Conservation (phyloP, 2,113 vertebrate genomes). For the Perca fluviatilis region DNA sequence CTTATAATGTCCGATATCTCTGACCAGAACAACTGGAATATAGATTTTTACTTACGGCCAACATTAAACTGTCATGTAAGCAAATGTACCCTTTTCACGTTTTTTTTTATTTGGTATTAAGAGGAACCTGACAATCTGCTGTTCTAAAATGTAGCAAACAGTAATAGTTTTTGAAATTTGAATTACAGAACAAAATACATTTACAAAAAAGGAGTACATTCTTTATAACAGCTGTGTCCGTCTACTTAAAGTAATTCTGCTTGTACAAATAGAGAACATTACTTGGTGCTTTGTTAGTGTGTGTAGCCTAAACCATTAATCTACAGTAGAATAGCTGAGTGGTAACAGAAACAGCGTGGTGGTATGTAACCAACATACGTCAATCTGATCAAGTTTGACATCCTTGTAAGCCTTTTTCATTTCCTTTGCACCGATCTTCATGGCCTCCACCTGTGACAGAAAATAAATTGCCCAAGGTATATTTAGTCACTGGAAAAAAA, state of each 20-base stretch:
- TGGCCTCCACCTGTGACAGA: conserved; percentile 93
- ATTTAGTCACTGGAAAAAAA: conserved; percentile 6
- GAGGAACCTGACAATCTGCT: background rate
- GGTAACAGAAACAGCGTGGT: background rate
- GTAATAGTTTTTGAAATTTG: background rate
- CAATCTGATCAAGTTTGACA: conserved; percentile 97
- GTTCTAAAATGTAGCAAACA: background rate
- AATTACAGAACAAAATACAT: too few species aligned
- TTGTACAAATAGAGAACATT: background rate
- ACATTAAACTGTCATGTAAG: too few species aligned
- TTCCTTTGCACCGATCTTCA: conserved; percentile 98
- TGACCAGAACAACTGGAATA: background rate
- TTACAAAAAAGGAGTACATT: too few species aligned
- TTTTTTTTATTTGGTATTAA: background rate
- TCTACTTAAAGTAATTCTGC: too few species aligned
- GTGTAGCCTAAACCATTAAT: background rate
- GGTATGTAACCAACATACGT: conserved; percentile 84
- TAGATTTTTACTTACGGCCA: background rate
- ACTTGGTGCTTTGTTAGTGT: background rate
- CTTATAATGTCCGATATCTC: background rate
- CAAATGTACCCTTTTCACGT: too few species aligned
- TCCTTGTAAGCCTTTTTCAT: conserved; percentile 99
- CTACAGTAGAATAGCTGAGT: background rate
- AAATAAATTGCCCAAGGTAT: background rate
- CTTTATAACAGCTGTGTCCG: too few species aligned